Evolutionary conservation across 2,888 invertebrate genomes (phyloP).

Genomic region (Agriopis aurantiaria): DNA sequence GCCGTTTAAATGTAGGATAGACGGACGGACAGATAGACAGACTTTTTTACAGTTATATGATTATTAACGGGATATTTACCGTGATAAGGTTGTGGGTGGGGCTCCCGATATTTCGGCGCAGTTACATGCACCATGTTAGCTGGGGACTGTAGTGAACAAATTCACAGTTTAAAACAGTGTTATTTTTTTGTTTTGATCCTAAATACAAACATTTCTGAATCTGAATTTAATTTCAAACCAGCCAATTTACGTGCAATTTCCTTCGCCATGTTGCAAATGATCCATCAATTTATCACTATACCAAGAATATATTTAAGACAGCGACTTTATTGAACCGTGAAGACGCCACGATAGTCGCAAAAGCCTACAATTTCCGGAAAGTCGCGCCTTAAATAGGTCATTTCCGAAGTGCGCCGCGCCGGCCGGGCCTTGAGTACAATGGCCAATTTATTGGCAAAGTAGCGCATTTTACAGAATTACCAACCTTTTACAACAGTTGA

Average conservation of each 20-base stretch:
- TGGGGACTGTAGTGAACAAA: too few relatives aligned
- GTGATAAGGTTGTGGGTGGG: too few relatives aligned
- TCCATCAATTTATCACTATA: constrained; percentile 10
- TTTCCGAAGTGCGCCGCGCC: constrained; percentile 33
- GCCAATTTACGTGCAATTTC: neutral
- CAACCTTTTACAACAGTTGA: neutral
- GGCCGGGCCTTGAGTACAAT: constrained; percentile 31
- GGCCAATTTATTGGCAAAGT: constrained; percentile 38
- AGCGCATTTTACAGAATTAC: constrained; percentile 21
- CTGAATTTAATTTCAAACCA: neutral
- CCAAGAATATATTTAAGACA: constrained; percentile 19
- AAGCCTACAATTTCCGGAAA: constrained; percentile 38
- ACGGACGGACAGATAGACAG: too few relatives aligned
- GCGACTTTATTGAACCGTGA: constrained; percentile 25
- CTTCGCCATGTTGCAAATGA: constrained; percentile 2
- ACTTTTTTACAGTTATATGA: too few relatives aligned
- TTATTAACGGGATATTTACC: too few relatives aligned
- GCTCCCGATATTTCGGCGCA: too few relatives aligned
- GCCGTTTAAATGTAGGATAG: too few relatives aligned
- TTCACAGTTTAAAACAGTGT: too few relatives aligned
- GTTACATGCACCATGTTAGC: too few relatives aligned
- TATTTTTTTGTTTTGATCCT: too few relatives aligned
- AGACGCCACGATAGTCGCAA: constrained; percentile 24
- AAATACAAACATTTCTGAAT: neutral
- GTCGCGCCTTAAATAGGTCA: constrained; percentile 38